A percentile compares a stretch with the other conserved stretches of the same genome.
Evolutionary conservation across 2,113 vertebrate genomes (phyloP).

Genomic region (Rattus norvegicus): DNA sequence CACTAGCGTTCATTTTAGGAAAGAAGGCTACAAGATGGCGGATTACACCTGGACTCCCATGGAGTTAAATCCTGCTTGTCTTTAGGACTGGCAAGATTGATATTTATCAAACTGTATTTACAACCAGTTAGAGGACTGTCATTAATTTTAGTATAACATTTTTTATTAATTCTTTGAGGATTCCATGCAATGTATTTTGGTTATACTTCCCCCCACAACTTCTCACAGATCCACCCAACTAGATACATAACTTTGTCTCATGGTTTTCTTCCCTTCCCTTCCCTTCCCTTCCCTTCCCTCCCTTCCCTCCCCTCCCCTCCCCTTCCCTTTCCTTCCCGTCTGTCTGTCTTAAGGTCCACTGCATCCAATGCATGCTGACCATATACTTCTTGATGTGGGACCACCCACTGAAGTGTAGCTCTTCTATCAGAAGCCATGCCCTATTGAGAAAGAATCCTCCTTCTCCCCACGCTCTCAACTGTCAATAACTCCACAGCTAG

Average conservation of each 20-base stretch:
- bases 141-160: neutral
- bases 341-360: neutral
- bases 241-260: neutral
- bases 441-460: neutral
- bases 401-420: neutral
- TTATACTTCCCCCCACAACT: neutral
- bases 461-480: neutral
- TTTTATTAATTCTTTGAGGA: neutral
- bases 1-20: neutral
- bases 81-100: neutral
- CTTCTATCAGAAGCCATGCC: neutral
- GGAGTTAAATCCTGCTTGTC: neutral
- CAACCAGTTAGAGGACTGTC: neutral
- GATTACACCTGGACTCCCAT: neutral
- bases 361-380: neutral
- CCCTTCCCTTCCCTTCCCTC: fast-evolving
- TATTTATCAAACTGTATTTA: neutral
- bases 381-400: neutral
- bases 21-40: neutral
- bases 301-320: too few species aligned
- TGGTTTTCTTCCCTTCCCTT: too few species aligned
- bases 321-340: too few species aligned
- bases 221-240: neutral
- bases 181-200: neutral
- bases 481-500: neutral